phyloP scores from a whole-genome alignment of 2,797 vertebrate species.

The Acanthornis magna region DNA sequence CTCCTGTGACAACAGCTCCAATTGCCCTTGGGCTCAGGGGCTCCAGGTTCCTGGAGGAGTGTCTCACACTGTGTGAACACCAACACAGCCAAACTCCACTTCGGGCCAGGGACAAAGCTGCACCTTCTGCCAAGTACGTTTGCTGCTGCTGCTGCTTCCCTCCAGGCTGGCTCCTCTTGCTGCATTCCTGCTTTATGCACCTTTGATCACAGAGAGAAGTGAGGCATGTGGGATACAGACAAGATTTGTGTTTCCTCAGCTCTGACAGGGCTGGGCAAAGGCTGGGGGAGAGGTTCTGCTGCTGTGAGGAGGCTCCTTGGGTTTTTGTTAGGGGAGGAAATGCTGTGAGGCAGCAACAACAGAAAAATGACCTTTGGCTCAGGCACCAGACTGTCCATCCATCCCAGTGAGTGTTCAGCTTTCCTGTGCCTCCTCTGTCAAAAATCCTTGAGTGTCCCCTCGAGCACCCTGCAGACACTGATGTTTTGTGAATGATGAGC shows the following conservation, averaged over 20 bases:
- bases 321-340: not conserved
- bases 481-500: not conserved
- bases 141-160: not conserved
- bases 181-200: not conserved
- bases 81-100: not conserved
- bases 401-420: not conserved
- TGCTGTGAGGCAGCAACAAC: accelerated
- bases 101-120: not conserved
- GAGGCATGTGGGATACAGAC: not conserved
- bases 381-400: not conserved
- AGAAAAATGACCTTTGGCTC: not conserved
- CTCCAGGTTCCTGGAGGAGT: not conserved
- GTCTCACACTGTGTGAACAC: accelerated
- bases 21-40: not conserved
- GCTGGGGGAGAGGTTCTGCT: not conserved
- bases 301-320: not conserved
- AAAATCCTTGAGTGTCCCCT: not conserved
- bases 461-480: not conserved
- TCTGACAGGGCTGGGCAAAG: not conserved
- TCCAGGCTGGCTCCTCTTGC: not conserved
- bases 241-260: not conserved
- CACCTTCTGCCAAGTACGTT: not conserved
- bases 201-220: not conserved
- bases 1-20: not conserved
- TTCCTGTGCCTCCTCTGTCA: not conserved